These are phyloP conservation scores for Nothoprocta perdicaria DNA, from an alignment of 2,113 vertebrate species.

Conservation along the genomic window DNA sequence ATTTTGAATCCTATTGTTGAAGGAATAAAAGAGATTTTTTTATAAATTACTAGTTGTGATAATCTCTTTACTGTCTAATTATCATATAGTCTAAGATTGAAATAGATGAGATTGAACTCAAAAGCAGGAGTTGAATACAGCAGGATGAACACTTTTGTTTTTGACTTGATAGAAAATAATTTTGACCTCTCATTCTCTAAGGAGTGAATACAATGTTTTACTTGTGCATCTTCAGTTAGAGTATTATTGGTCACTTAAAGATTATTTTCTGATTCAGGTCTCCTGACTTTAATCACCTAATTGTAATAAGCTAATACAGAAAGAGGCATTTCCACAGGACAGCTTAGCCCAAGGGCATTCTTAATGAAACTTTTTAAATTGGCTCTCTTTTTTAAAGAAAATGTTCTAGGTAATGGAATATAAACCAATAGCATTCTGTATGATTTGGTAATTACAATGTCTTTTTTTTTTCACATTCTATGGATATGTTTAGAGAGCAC, in stretches of 20 bases:
- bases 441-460: not conserved
- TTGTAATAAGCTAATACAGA: not conserved
- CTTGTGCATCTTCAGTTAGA: not conserved
- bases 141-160: conserved; percentile 44
- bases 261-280: not conserved
- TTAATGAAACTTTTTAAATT: not conserved
- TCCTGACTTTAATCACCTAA: not conserved
- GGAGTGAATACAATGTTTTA: not conserved
- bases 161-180: conserved; percentile 59
- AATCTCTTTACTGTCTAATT: conserved; percentile 51
- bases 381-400: not conserved
- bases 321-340: not conserved
- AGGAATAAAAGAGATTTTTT: conserved; percentile 26
- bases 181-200: conserved; percentile 52
- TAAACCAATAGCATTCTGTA: not conserved
- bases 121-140: conserved; percentile 33
- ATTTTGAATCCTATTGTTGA: conserved; percentile 8
- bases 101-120: conserved; percentile 34
- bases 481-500: not conserved
- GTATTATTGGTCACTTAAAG: not conserved
- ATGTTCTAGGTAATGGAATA: not conserved
- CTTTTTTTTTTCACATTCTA: not conserved
- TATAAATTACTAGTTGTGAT: conserved; percentile 8
- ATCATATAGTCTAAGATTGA: conserved; percentile 47
- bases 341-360: not conserved